A percentile compares a stretch with the other conserved stretches of the same genome.
phyloP scores from a whole-genome alignment of 1,140 invertebrate species.

The Leucophenga varia region DNA sequence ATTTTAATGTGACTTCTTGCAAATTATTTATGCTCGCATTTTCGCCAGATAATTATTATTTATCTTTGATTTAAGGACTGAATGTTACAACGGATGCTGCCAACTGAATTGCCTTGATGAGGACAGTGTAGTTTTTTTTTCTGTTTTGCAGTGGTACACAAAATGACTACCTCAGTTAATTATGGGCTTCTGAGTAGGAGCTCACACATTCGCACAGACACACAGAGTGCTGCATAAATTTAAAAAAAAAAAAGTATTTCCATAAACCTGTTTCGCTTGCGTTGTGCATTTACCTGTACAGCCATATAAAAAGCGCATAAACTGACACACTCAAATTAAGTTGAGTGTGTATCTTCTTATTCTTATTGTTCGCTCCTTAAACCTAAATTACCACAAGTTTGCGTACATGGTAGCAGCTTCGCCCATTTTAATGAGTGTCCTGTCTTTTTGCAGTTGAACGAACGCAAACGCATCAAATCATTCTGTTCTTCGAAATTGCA shows the following conservation, averaged over 20 bases:
- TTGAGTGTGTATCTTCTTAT: neutral
- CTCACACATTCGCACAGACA: conserved; percentile 9
- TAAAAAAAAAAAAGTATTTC: neutral
- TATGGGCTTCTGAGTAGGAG: conserved; percentile 55
- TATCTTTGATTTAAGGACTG: conserved; percentile 54
- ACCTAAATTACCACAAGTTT: neutral
- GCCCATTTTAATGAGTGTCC: conserved; percentile 54
- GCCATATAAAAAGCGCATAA: conserved; percentile 40
- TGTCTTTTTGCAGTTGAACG: conserved; percentile 46
- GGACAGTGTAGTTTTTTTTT: no score
- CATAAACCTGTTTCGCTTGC: neutral
- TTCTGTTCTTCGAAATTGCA: conserved; percentile 30
- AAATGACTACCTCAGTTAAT: conserved; percentile 57
- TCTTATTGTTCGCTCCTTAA: no score
- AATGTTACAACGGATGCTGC: no score
- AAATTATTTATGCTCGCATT: conserved; percentile 56
- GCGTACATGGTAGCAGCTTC: conserved; percentile 31
- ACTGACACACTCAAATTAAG: conserved; percentile 15
- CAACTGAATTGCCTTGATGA: no score
- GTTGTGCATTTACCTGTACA: neutral
- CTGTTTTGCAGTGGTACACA: no score
- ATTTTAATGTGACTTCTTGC: conserved; percentile 55
- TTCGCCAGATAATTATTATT: conserved; percentile 56
- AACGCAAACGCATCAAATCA: conserved; percentile 32
- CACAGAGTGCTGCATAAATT: neutral